These are phyloP conservation scores for Drosophila limbata DNA, from an alignment of 2,888 invertebrate species.

Conservation along the genomic window DNA sequence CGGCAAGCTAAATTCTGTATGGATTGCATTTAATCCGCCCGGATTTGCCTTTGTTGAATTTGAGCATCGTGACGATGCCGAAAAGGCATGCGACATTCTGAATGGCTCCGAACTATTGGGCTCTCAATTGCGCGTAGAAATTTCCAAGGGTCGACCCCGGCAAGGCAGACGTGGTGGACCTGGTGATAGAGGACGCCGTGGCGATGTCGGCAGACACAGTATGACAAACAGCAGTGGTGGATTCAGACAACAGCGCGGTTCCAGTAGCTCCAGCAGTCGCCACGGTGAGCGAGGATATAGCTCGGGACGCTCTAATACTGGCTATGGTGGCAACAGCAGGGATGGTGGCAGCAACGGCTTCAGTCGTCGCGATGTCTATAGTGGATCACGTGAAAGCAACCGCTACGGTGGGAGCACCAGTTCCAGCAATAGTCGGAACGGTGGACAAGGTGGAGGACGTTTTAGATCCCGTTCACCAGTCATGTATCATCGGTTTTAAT, in stretches of 20 bases:
- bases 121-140: constrained; percentile 94
- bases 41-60: constrained; percentile 98
- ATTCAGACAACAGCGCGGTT: constrained; percentile 86
- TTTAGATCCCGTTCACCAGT: constrained; percentile 84
- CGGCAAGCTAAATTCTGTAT: constrained; percentile 95
- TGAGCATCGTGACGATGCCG: constrained; percentile 94
- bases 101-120: constrained; percentile 95
- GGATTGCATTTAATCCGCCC: constrained; percentile 96
- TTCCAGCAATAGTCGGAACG: constrained; percentile 86
- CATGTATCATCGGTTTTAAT: constrained; percentile 78
- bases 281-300: constrained; percentile 80
- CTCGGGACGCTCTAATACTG: constrained; percentile 81
- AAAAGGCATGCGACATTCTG: constrained; percentile 93
- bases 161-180: constrained; percentile 88
- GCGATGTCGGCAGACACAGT: constrained; percentile 86
- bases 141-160: constrained; percentile 92
- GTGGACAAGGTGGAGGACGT: constrained; percentile 84
- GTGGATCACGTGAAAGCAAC: constrained; percentile 75
- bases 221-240: constrained; percentile 84
- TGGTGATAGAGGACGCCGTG: constrained; percentile 86
- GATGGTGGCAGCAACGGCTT: constrained; percentile 83
- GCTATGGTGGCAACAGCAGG: constrained; percentile 64
- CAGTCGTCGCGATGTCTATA: constrained; percentile 80
- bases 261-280: constrained; percentile 79
- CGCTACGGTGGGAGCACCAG: constrained; percentile 85